phyloP scores from a whole-genome alignment of 2,888 invertebrate species.

The Leucophenga montana region DNA sequence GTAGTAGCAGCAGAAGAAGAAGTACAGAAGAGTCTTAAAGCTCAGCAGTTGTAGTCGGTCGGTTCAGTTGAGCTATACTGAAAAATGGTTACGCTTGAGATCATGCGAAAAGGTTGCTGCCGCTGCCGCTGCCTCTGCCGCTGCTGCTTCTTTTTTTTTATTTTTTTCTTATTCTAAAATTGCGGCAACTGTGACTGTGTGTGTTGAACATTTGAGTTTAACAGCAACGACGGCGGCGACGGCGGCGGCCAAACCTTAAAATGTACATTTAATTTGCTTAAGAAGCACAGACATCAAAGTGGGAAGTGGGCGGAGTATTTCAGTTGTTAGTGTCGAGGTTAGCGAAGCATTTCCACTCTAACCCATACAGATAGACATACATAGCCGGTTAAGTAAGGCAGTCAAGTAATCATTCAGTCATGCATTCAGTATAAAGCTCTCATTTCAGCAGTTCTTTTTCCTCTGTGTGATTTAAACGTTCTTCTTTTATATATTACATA shows the following conservation, averaged over 20 bases:
- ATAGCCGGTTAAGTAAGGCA: background rate
- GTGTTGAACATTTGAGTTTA: background rate
- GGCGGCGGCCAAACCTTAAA: slow-evolving; percentile 4
- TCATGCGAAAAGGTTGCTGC: slow-evolving; percentile 47
- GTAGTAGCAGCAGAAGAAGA: too few relatives aligned
- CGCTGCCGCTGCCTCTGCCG: too few relatives aligned
- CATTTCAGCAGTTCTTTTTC: background rate
- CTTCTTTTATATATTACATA: background rate
- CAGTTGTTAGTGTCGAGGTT: slow-evolving; percentile 9
- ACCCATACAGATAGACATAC: background rate
- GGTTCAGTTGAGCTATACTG: background rate
- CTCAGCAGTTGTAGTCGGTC: background rate
- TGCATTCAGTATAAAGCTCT: background rate
- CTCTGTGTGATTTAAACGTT: too few relatives aligned
- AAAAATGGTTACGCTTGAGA: slow-evolving; percentile 46
- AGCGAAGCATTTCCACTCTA: slow-evolving; percentile 9
- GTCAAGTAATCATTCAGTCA: background rate
- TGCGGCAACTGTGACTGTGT: background rate
- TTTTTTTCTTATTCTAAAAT: slow-evolving; percentile 5
- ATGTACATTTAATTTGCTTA: slow-evolving; percentile 14
- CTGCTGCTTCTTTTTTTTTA: background rate
- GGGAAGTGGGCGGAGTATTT: background rate
- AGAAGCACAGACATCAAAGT: background rate
- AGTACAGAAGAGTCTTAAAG: slow-evolving; percentile 38
- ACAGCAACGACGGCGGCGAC: background rate